Evolutionary conservation across 2,888 invertebrate genomes (phyloP), one percentile per base, ranked within the genome.

Genomic region (Drosophila melanosoma): DNA sequence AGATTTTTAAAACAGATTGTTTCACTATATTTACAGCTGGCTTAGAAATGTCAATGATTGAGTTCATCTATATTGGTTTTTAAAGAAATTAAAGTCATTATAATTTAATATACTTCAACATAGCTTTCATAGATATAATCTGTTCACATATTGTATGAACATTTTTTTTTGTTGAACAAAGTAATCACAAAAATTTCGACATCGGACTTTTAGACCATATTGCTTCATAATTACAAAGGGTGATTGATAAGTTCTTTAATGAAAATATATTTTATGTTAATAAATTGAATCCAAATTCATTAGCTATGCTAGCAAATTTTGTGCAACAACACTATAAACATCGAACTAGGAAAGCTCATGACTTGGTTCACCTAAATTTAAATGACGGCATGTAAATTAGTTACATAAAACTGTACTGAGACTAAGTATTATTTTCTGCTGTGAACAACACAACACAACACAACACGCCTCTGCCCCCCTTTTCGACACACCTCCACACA

Each of bases 381-480:
- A 2, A 15, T 45, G 45, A 45, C 45, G 20, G 45, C 45, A 45
- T 23, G 3, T 23, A 8, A 15, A 23, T 45, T 23, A 23, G 45
- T 45, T 45, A 23, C 23, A 45, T 45, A 23, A 45, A 45, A 45
- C 23, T 45, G 45, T 45, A 23, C 45, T 15, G 4, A 12, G 20
- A 45, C 45, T 20, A 12, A 45, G 45, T 45, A 23, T 45, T 45
- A 45, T 51, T 51, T 51, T 51, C 51, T 17, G 17, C 51, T 51
- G 51, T 51, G 51, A 40, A n/a, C 32, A 45, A 15, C 45, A 15
- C 15, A 23, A 45, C 45, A 15, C 15, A 23, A 45, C 8, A 45
- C 20, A 20, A 36, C 7, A 15, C 36, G 36, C 12, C 36, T 12
- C 12, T 33, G 52, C 32, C 49, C 33, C 45, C n/a, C 36, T 32